A percentile compares a stretch with the other conserved stretches of the same genome.
phyloP scores from a whole-genome alignment of 2,888 invertebrate species.

The Platycheirus rosarum region DNA sequence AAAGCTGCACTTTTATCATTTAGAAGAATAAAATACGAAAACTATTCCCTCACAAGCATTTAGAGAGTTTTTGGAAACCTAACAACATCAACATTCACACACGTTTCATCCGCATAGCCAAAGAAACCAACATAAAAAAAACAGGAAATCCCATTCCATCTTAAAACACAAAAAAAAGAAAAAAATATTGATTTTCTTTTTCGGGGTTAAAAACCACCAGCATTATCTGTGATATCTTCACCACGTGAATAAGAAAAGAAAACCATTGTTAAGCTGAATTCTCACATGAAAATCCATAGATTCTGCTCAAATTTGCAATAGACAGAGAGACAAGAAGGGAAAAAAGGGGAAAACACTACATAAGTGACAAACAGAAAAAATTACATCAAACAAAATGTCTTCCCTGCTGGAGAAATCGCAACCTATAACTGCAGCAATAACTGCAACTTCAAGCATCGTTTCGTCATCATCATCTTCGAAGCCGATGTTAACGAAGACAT shows the following conservation, averaged over 20 bases:
- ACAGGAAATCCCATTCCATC: no score
- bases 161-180: neutral
- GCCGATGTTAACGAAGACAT: conserved; percentile 39
- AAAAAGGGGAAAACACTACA: conserved; percentile 10
- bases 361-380: conserved; percentile 6
- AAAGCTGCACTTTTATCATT: conserved; percentile 67
- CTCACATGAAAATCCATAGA: conserved; percentile 33
- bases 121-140: conserved; percentile 27
- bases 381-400: conserved; percentile 61
- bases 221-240: conserved; percentile 62
- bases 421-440: conserved; percentile 38
- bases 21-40: conserved; percentile 72
- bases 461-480: conserved; percentile 35
- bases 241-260: conserved; percentile 70
- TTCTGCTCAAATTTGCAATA: conserved; percentile 23
- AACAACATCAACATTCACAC: neutral
- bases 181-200: conserved; percentile 18
- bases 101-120: conserved; percentile 18
- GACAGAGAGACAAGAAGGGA: conserved; percentile 12
- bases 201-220: conserved; percentile 40
- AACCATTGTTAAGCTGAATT: conserved; percentile 53
- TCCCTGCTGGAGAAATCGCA: conserved; percentile 70
- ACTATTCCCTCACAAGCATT: conserved; percentile 68
- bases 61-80: conserved; percentile 30
- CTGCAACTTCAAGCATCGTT: conserved; percentile 39